These are phyloP conservation scores for Danio albolineatus DNA, from an alignment of 2,797 vertebrate species.

Conservation along the genomic window DNA sequence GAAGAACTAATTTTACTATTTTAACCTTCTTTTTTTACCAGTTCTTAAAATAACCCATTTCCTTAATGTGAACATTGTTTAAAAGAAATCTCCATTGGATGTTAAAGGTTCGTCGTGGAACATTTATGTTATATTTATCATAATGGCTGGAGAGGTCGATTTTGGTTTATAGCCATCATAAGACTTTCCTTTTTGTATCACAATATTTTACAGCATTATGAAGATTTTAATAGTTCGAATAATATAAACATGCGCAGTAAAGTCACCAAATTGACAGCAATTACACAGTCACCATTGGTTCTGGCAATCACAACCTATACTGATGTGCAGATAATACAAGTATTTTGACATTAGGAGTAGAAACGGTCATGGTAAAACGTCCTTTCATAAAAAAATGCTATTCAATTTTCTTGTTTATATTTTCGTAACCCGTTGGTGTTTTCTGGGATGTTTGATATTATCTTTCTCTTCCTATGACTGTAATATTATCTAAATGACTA, in stretches of 20 bases:
- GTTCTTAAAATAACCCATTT: too few species aligned
- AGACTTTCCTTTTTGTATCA: background rate
- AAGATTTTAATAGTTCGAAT: background rate
- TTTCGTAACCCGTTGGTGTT: too few species aligned
- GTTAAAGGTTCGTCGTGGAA: background rate
- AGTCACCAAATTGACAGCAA: background rate
- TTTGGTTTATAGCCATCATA: background rate
- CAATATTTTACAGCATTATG: background rate
- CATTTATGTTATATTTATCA: background rate
- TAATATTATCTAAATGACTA: background rate
- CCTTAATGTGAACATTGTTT: too few species aligned
- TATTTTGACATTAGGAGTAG: background rate
- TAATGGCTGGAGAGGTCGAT: background rate
- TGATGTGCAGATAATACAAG: background rate
- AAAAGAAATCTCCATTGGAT: too few species aligned
- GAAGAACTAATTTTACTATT: too few species aligned
- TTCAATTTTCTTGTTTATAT: too few species aligned
- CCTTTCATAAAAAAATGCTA: background rate
- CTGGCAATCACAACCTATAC: background rate
- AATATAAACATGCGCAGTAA: background rate
- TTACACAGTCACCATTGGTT: background rate
- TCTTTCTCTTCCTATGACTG: background rate
- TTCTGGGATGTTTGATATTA: too few species aligned
- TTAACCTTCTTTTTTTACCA: too few species aligned
- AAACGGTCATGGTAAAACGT: too few species aligned